These are phyloP conservation scores for Pimephales promelas DNA, from an alignment of 2,113 vertebrate genomes.

Conservation along the genomic window DNA sequence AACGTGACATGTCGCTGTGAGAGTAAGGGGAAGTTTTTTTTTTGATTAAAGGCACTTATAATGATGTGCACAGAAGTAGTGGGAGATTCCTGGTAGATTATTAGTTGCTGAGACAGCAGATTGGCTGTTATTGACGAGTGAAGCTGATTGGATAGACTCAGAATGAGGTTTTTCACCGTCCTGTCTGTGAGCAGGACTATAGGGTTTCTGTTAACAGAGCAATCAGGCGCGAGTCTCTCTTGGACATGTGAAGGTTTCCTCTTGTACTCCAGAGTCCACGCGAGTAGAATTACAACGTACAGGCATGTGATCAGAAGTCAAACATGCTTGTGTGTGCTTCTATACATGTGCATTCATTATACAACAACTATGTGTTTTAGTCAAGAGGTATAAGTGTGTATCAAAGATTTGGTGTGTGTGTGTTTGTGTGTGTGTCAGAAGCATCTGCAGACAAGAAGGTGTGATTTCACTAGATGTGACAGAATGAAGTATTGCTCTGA, in stretches of 20 bases:
- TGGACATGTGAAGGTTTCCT: conserved; percentile 17
- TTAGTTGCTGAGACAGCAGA: not conserved
- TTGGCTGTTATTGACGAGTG: conserved; percentile 39
- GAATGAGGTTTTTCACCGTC: conserved; percentile 59
- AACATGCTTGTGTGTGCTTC: not conserved
- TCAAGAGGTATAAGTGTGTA: not conserved
- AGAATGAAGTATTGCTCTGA: conserved; percentile 23
- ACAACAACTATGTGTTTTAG: not conserved
- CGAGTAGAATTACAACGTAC: conserved; percentile 12
- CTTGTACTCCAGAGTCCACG: not conserved
- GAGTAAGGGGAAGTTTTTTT: too few relatives aligned
- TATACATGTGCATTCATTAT: conserved; percentile 8
- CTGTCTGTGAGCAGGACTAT: conserved; percentile 24
- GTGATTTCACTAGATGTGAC: conserved; percentile 36
- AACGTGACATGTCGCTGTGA: too few relatives aligned
- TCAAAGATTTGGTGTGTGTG: not conserved
- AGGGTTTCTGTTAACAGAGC: conserved; percentile 9
- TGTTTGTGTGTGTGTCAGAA: conserved; percentile 45
- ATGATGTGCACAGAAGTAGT: too few relatives aligned
- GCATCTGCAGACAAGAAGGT: conserved; percentile 33
- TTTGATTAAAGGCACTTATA: too few relatives aligned
- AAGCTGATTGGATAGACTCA: conserved; percentile 55
- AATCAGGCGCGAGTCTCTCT: not conserved
- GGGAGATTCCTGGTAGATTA: not conserved
- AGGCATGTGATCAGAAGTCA: not conserved